These are phyloP conservation scores for Diplazon laetatorius DNA, from an alignment of 2,888 invertebrate genomes.

Conservation along the genomic window DNA sequence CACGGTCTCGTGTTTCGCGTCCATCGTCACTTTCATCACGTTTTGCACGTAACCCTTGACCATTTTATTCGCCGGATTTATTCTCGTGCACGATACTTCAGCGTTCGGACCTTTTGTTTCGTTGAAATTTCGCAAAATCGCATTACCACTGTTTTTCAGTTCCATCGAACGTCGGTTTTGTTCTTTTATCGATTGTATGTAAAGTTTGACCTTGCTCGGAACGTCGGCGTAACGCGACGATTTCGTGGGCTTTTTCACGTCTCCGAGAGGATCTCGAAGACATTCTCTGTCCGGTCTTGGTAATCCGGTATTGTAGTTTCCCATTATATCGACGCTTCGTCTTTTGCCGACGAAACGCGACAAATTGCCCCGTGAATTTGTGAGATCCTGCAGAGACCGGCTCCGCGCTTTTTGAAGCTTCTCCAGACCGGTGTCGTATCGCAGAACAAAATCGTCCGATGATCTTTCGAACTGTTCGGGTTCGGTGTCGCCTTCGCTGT, in stretches of 20 bases:
- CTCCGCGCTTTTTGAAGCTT: constrained; percentile 74
- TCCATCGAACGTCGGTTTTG: constrained; percentile 65
- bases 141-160: constrained; percentile 43
- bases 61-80: constrained; percentile 63
- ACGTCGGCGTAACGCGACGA: constrained; percentile 72
- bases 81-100: constrained; percentile 40
- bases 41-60: constrained; percentile 75
- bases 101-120: constrained; percentile 1
- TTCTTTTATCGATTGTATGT: constrained; percentile 73
- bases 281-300: constrained; percentile 27
- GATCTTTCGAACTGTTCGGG: constrained; percentile 74
- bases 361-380: constrained; percentile 56
- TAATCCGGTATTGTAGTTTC: constrained; percentile 8
- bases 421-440: constrained; percentile 64
- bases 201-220: constrained; percentile 78
- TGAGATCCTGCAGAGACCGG: constrained; percentile 78
- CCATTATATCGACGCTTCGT: constrained; percentile 63
- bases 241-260: constrained; percentile 59
- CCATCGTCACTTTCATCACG: constrained; percentile 72
- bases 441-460: constrained; percentile 73
- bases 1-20: constrained; percentile 51
- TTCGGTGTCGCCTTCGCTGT: constrained; percentile 72
- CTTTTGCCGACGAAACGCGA: constrained; percentile 60
- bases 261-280: constrained; percentile 53
- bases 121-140: background rate